Evolutionary conservation across 2,888 invertebrate species (phyloP).

Genomic region (Cactoblastis cactorum): DNA sequence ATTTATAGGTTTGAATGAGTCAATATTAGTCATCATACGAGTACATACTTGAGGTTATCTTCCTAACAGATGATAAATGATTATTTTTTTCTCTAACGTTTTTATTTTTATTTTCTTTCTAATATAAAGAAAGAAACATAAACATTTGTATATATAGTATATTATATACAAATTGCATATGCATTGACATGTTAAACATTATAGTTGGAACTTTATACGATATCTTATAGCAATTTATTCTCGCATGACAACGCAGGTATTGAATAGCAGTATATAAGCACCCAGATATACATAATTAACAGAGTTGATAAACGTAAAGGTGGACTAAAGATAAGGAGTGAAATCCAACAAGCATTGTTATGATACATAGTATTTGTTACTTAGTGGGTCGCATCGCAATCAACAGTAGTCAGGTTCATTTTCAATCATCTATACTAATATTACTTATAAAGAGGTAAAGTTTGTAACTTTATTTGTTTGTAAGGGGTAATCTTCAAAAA

Average conservation of each 20-base stretch:
- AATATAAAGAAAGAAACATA: background rate
- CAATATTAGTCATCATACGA: too few species aligned
- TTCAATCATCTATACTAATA: too few species aligned
- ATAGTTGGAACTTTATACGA: conserved; percentile 29
- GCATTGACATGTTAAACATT: conserved; percentile 4
- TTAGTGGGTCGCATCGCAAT: conserved; percentile 2
- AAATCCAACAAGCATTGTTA: conserved; percentile 14
- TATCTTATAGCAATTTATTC: conserved; percentile 28
- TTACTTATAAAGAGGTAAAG: too few species aligned
- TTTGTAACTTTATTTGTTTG: too few species aligned
- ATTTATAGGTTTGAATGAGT: too few species aligned
- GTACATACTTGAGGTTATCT: too few species aligned
- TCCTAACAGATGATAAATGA: too few species aligned
- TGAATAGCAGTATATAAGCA: conserved; percentile 24
- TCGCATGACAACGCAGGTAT: conserved; percentile 30
- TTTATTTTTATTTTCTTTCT: too few species aligned
- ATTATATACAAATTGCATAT: background rate
- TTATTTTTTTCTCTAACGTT: too few species aligned
- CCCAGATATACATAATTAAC: conserved; percentile 24
- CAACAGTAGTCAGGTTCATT: background rate
- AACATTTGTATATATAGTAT: background rate
- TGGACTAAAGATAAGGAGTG: conserved; percentile 12
- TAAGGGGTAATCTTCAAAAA: too few species aligned
- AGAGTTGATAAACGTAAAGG: conserved; percentile 17
- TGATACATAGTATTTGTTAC: background rate